Base-by-base conservation (phyloP, 2,888 invertebrate species). In the Chrysolina haemoptera region DNA sequence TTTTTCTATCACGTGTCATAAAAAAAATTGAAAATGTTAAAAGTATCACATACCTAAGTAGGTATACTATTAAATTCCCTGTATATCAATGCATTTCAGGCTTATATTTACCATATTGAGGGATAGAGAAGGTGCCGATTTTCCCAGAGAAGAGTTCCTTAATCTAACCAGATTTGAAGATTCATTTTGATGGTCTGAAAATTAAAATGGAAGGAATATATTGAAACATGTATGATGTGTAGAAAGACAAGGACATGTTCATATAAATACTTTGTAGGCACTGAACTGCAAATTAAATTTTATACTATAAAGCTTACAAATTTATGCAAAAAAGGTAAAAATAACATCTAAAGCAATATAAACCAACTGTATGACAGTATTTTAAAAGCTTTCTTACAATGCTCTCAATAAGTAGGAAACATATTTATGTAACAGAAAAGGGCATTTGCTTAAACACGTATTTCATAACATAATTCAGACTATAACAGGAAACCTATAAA, bases 61-160 rank as follows among this genome's bases (percentile, higher is more conserved):
- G n/a, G n/a, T n/a, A n/a, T n/a, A n/a, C n/a, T n/a, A n/a, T n/a
- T n/a, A n/a, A n/a, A n/a, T n/a, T n/a, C n/a, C n/a, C n/a, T n/a
- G n/a, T n/a, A n/a, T n/a, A n/a, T n/a, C n/a, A n/a, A n/a, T n/a
- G n/a, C n/a, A n/a, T n/a, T n/a, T n/a, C n/a, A n/a, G n/a, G n/a
- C n/a, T n/a, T n/a, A 53, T 70, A 85, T 90, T 91, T 87, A 92
- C 94, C 92, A 93, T 92, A 84, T 92, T 93, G 86, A 90, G 90
- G 67, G 97, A 96, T 78, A 98, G 91, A 68, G 97, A 96, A 64
- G 98, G 98, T 76, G 98, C 98, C 1, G 98, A 98, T 88, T 98
- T 97, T 68, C 98, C 98, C 83, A 98, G 91, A 68, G 94, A 92
- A 9, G 96, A 96, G 85, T 94, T 94, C 80, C 96, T 93, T 93